These are phyloP conservation scores for Drosophila micromelanica DNA, from an alignment of 1,140 invertebrate genomes.

Conservation along the genomic window DNA sequence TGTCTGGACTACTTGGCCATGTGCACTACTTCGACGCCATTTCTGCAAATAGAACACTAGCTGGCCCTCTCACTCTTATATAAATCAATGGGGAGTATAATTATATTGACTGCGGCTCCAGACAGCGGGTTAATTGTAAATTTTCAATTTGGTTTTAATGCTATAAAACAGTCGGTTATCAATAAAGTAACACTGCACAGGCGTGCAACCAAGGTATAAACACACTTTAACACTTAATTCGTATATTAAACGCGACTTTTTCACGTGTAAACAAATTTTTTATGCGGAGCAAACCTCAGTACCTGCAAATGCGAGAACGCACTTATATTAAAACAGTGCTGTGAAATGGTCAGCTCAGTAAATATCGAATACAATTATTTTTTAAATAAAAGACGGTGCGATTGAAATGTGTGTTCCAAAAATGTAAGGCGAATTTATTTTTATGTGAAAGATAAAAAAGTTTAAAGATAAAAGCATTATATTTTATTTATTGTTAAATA, in stretches of 20 bases:
- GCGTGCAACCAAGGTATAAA: not conserved
- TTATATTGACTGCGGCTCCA: conserved; percentile 68
- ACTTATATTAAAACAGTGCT: conserved; percentile 64
- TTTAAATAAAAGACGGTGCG: conserved; percentile 15
- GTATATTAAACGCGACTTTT: conserved; percentile 34
- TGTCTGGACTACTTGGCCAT: conserved; percentile 57
- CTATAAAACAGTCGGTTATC: conserved; percentile 18
- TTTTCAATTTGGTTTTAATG: conserved; percentile 63
- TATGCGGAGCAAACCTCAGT: conserved; percentile 65
- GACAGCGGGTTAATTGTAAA: conserved; percentile 66
- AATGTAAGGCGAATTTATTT: not conserved
- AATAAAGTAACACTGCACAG: conserved; percentile 43
- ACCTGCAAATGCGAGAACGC: conserved; percentile 83
- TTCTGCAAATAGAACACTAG: conserved; percentile 67
- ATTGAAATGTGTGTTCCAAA: not conserved
- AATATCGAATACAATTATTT: conserved; percentile 26
- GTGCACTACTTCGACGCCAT: conserved; percentile 79
- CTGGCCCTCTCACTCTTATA: conserved; percentile 69
- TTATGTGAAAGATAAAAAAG: not conserved
- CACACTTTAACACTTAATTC: conserved; percentile 43
- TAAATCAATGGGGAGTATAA: conserved; percentile 60
- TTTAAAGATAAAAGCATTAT: not conserved
- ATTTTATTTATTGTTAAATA: not conserved
- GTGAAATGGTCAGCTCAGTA: conserved; percentile 17
- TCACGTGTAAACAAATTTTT: conserved; percentile 72